A percentile compares a stretch with the other conserved stretches of the same genome.
Evolutionary conservation across 2,888 invertebrate species (phyloP).

Genomic region (Acrobasis suavella): DNA sequence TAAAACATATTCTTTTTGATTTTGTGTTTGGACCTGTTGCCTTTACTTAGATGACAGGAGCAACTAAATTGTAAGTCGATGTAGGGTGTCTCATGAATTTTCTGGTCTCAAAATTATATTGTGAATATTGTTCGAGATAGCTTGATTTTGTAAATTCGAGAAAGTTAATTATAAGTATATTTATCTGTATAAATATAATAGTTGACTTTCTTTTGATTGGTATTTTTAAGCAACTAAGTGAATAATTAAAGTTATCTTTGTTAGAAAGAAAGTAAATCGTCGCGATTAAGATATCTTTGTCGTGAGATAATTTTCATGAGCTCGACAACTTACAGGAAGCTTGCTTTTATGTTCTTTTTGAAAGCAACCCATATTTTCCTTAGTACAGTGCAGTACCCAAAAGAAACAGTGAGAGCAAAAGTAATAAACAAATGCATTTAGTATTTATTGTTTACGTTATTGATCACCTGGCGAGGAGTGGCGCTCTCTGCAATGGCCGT

Average conservation of each 20-base stretch:
- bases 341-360: slow-evolving; percentile 12
- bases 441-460: slow-evolving; percentile 53
- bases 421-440: slow-evolving; percentile 24
- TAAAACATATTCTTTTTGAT: not conserved
- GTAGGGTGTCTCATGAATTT: too few species aligned
- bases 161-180: too few species aligned
- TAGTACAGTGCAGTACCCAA: not conserved
- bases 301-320: not conserved
- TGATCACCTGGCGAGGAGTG: slow-evolving; percentile 68
- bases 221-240: too few species aligned
- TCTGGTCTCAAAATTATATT: not conserved
- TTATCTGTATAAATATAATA: too few species aligned
- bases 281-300: too few species aligned
- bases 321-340: not conserved
- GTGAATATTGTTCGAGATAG: not conserved
- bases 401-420: not conserved
- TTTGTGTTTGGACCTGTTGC: not conserved
- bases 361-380: not conserved
- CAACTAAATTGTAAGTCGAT: too few species aligned
- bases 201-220: too few species aligned
- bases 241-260: too few species aligned
- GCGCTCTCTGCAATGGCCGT: slow-evolving; percentile 64
- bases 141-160: too few species aligned
- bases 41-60: too few species aligned
- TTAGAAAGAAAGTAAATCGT: too few species aligned